Evolutionary conservation across 2,888 invertebrate genomes (phyloP), one percentile per base, ranked within the genome.

Genomic region (Petrophora chlorosata): DNA sequence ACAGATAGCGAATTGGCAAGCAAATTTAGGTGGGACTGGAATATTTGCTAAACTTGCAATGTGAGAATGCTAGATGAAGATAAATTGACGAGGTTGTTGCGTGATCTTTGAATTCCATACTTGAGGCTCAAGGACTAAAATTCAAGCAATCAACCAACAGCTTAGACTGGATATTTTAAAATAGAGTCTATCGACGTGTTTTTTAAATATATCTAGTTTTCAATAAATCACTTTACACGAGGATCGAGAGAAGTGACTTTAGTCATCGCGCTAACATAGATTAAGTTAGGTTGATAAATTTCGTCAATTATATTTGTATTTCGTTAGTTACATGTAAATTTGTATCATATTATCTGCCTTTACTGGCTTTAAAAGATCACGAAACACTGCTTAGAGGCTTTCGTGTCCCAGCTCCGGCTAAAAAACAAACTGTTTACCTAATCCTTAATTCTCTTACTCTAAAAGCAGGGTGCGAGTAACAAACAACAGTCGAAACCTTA

Each of bases 401-500:
- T 1, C 19, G 4, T 19, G 2, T 19, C 7, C 7, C 5, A 19
- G 19, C 7, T 19, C 4, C 2, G 4, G 19, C 7, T 19, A 4
- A 5, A 5, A 7, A 19, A 13, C 44, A 47, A 44, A 22, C 12
- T 10, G 34, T 25, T 22, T 34, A 17, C 13, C 30, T 48, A 50
- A 55, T 57, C 46, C 40, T 51, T 47, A 54, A 56, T 43, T 50
- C 40, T 23, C 25, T 25, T 25, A 23, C 8, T 29, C 51, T 42
- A 77, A 74, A 72, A 66, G 59, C 61, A 57, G 53, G 61, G 61
- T 59, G 60, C 66, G 70, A 74, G 76, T 73, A 78, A n/a, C n/a
- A n/a, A 76, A 82, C 76, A 80, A 80, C 76, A 70, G 70, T 70
- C 59, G 67, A 79, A 76, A 79, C 76, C 73, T 79, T 78, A 74